Conservation (phyloP, 2,888 invertebrate genomes). For the Phlogophora meticulosa region DNA sequence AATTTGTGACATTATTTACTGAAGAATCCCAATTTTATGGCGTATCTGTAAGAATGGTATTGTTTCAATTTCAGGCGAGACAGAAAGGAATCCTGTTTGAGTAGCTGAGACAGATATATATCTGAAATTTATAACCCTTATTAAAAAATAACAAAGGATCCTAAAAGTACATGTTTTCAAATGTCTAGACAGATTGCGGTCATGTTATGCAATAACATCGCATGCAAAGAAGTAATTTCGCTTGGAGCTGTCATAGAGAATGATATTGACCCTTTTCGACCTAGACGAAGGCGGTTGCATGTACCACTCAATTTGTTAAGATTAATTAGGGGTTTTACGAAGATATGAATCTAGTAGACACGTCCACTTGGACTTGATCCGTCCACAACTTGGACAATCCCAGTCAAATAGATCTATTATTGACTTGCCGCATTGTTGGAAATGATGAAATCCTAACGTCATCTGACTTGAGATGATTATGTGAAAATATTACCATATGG, state of each 20-base stretch:
- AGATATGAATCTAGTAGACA: not conserved
- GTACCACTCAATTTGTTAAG: conserved; percentile 21
- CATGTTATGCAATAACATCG: conserved; percentile 54
- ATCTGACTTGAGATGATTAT: conserved; percentile 16
- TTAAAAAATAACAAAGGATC: conserved; percentile 21
- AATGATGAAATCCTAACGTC: conserved; percentile 15
- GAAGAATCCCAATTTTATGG: not conserved
- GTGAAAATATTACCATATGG: conserved; percentile 17
- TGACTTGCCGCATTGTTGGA: conserved; percentile 28
- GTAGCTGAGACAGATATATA: not conserved
- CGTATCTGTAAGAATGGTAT: not conserved
- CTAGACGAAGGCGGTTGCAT: conserved; percentile 47
- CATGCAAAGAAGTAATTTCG: conserved; percentile 62
- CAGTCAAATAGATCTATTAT: conserved; percentile 18
- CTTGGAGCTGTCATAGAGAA: conserved; percentile 46
- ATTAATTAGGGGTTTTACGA: conserved; percentile 15
- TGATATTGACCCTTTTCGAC: conserved; percentile 66
- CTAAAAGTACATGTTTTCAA: conserved; percentile 11
- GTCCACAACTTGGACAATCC: conserved; percentile 6
- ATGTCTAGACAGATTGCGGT: conserved; percentile 55
- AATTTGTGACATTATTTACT: not conserved
- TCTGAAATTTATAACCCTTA: not conserved
- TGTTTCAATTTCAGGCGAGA: not conserved
- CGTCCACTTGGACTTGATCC: no score
- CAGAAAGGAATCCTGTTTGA: not conserved